Percentiles rank a stretch among this genome's conserved stretches.
Evolutionary conservation across 1,140 invertebrate species (phyloP).

Genomic region (Aphelenchoides fujianensis): DNA sequence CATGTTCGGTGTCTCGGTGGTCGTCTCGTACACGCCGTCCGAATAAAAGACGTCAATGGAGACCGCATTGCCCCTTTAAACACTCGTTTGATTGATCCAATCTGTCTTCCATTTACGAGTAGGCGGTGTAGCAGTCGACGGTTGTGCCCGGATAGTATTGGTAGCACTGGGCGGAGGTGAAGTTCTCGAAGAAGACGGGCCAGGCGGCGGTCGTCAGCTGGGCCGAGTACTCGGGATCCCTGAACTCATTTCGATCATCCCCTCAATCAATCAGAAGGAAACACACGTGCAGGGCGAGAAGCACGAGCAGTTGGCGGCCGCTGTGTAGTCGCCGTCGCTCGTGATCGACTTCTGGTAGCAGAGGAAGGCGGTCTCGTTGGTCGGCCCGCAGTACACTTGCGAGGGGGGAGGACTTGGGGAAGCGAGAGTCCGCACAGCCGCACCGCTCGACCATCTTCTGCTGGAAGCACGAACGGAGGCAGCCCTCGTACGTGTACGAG

Average conservation of each 20-base stretch:
- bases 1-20: conserved; percentile 18
- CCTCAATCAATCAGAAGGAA: neutral
- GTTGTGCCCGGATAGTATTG: conserved; percentile 1
- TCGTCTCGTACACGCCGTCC: neutral
- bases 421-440: conserved; percentile 16
- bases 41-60: conserved; percentile 13
- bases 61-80: conserved; percentile 15
- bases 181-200: conserved; percentile 16
- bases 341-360: conserved; percentile 19
- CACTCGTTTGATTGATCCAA: neutral
- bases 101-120: neutral
- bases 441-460: neutral
- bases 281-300: conserved; percentile 13
- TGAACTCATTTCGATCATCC: conserved; percentile 4
- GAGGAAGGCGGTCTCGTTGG: conserved; percentile 5
- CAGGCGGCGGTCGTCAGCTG: conserved; percentile 16
- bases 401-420: neutral
- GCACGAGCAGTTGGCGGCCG: neutral
- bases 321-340: conserved; percentile 16
- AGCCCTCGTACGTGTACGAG: conserved; percentile 22
- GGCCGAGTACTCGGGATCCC: conserved; percentile 10
- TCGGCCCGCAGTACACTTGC: neutral
- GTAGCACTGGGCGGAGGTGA: conserved; percentile 13
- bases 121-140: conserved; percentile 20
- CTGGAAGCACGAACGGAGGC: conserved; percentile 17